Evolutionary conservation across 2,888 invertebrate genomes (phyloP).

Genomic region (Conus canariensis): DNA sequence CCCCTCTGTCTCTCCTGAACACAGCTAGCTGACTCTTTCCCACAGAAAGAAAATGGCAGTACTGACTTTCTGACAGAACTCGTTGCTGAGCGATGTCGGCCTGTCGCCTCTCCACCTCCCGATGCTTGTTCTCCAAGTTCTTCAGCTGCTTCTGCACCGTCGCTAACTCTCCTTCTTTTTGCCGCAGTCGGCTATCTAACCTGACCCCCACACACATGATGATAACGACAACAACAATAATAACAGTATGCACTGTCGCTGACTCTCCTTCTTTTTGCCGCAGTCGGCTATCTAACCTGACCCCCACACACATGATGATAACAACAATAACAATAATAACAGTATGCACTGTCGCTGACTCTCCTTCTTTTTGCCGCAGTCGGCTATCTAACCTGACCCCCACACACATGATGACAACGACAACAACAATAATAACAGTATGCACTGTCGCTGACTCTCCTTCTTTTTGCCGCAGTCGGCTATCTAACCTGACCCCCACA

Average conservation of each 20-base stretch:
- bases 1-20: no score
- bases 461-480: no score
- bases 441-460: no score
- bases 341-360: constrained; percentile 55
- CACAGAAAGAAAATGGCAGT: no score
- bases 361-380: constrained; percentile 64
- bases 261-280: neutral
- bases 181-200: constrained; percentile 63
- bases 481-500: constrained; percentile 49
- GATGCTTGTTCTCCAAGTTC: constrained; percentile 62
- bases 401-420: neutral
- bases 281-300: constrained; percentile 66
- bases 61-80: constrained; percentile 63
- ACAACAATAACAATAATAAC: neutral
- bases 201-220: constrained; percentile 50
- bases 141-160: constrained; percentile 62
- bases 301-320: neutral
- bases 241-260: neutral
- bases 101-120: constrained; percentile 62
- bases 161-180: constrained; percentile 64
- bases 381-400: constrained; percentile 63
- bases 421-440: neutral
- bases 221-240: neutral
- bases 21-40: no score
- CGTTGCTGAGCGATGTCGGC: constrained; percentile 66